phyloP scores from a whole-genome alignment of 2,797 vertebrate genomes.

The Trematomus bernacchii region DNA sequence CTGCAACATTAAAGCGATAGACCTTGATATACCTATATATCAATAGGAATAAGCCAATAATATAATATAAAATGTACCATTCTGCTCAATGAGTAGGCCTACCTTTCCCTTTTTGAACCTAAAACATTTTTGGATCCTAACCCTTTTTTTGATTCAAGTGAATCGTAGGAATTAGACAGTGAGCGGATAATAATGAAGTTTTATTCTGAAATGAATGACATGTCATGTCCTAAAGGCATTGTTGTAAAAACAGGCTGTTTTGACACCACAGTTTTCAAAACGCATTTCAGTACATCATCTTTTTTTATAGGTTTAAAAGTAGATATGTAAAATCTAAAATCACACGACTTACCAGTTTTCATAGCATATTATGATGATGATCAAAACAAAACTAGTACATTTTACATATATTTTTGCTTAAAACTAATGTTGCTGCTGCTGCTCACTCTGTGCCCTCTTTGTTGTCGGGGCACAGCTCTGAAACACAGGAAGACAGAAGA shows the following conservation, averaged over 20 bases:
- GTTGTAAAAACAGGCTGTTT: not conserved
- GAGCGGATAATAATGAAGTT: slow-evolving; percentile 7
- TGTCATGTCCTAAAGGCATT: slow-evolving; percentile 6
- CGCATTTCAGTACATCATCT: not conserved
- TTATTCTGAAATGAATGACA: slow-evolving; percentile 43
- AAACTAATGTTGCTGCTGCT: slow-evolving; percentile 8
- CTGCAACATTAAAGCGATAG: too few relatives aligned
- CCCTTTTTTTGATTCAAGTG: too few relatives aligned
- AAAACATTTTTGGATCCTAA: too few relatives aligned
- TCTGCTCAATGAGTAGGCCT: too few relatives aligned
- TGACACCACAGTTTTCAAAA: not conserved
- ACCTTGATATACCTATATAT: too few relatives aligned
- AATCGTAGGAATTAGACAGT: slow-evolving; percentile 13
- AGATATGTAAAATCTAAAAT: slow-evolving; percentile 25
- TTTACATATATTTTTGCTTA: slow-evolving; percentile 3
- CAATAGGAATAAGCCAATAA: too few relatives aligned
- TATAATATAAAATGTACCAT: too few relatives aligned
- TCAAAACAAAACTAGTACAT: slow-evolving; percentile 25
- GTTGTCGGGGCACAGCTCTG: slow-evolving; percentile 79
- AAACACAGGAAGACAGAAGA: slow-evolving; percentile 45
- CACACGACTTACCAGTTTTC: not conserved
- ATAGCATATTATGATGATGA: not conserved
- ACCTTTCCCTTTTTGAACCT: too few relatives aligned
- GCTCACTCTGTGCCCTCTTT: slow-evolving; percentile 58
- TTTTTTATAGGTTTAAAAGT: slow-evolving; percentile 8